These are phyloP conservation scores for Cryptocheilus praepositus DNA, from an alignment of 2,888 invertebrate genomes.

Conservation along the genomic window DNA sequence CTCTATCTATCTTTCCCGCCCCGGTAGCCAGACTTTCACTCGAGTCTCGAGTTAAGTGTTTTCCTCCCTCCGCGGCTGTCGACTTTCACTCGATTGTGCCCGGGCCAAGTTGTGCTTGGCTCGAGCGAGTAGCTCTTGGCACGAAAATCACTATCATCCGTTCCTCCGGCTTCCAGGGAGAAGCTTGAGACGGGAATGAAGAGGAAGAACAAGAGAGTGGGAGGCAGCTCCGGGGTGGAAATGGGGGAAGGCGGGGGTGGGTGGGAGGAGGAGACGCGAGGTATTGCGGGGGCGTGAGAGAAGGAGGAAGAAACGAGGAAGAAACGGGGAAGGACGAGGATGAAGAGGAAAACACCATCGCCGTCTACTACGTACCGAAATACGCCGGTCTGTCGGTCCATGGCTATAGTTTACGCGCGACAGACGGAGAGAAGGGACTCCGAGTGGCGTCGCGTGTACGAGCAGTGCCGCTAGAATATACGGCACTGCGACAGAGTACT, in stretches of 20 bases:
- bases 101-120: constrained; percentile 48
- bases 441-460: constrained; percentile 33
- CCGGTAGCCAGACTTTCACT: constrained; percentile 40
- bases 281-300: not conserved
- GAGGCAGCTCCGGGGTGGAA: not conserved
- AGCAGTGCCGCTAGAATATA: constrained; percentile 23
- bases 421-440: constrained; percentile 24
- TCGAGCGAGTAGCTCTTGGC: constrained; percentile 48
- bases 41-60: constrained; percentile 37
- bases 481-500: constrained; percentile 25
- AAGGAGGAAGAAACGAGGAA: constrained; percentile 21
- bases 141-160: constrained; percentile 40
- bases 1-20: too few relatives aligned
- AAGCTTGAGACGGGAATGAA: constrained; percentile 29
- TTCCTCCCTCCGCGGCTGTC: constrained; percentile 7
- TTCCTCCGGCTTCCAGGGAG: constrained; percentile 15
- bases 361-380: constrained; percentile 35
- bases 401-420: constrained; percentile 32
- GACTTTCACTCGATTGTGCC: constrained; percentile 54
- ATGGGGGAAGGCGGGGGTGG: not conserved
- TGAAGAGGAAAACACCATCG: constrained; percentile 30
- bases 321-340: constrained; percentile 10
- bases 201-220: constrained; percentile 13
- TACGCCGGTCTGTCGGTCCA: constrained; percentile 30
- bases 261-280: not conserved